Evolutionary conservation across 2,113 vertebrate genomes (phyloP).

Genomic region (Menidia beryllina): DNA sequence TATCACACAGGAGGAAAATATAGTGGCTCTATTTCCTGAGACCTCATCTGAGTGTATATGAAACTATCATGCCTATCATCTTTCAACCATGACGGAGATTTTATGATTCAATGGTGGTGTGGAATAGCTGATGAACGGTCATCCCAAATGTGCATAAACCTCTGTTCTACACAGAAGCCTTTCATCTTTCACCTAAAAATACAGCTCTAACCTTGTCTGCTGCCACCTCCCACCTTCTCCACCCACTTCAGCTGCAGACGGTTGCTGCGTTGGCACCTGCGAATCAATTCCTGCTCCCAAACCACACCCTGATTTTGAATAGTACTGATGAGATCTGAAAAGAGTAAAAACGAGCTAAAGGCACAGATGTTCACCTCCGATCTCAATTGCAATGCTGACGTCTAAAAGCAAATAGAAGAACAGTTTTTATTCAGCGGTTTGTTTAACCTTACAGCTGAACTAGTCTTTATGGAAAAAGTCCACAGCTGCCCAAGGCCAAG

Average conservation of each 20-base stretch:
- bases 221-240: background rate
- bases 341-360: conserved; percentile 57
- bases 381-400: conserved; percentile 53
- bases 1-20: conserved; percentile 28
- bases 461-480: conserved; percentile 50
- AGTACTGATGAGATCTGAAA: conserved; percentile 18
- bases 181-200: conserved; percentile 64
- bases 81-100: conserved; percentile 74
- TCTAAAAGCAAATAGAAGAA: conserved; percentile 56
- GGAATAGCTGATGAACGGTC: conserved; percentile 66
- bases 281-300: conserved; percentile 64
- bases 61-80: conserved; percentile 63
- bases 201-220: conserved; percentile 72
- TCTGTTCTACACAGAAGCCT: conserved; percentile 55
- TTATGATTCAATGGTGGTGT: conserved; percentile 71
- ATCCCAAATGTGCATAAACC: conserved; percentile 74
- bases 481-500: conserved; percentile 21
- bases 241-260: conserved; percentile 27
- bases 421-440: conserved; percentile 46
- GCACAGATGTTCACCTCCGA: conserved; percentile 58
- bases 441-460: conserved; percentile 60
- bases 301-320: background rate
- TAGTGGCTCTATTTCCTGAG: conserved; percentile 39
- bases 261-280: conserved; percentile 63
- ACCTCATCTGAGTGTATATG: conserved; percentile 46